Base-by-base conservation (phyloP, 2,113 vertebrate species). In the Serinus canaria region DNA sequence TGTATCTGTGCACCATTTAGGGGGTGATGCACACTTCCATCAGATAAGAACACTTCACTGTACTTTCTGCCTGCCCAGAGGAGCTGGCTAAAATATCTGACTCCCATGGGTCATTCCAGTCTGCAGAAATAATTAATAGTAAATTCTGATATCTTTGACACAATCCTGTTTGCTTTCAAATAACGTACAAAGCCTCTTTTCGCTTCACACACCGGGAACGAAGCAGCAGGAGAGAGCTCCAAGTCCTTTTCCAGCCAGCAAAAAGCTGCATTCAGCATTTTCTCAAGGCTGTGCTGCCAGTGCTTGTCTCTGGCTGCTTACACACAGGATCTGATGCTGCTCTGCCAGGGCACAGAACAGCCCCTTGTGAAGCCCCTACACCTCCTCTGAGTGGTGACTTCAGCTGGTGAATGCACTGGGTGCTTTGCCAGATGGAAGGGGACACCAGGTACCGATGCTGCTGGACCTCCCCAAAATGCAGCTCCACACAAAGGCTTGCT, bases 241-340 rank as follows among this genome's bases (percentile, higher is more conserved):
- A 24, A 76, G 91, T 58, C 77, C 50, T 80, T 73, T 82, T 94
- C 85, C 69, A 95, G 91, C 69, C 83, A 94, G 70, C 50, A 80
- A 94, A 95, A 81, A 70, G 50, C 92, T 52, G 59, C 68, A n/a
- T 58, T 91, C 85, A 95, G 94, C 95, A 47, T 73, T 94, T 95
- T 83, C 67, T 88, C 55, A 46, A 50, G 91, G 16, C 75, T 39
- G 4, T 24, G 67, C 87, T 94, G 94, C 74, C 80, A 41, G 30
- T 43, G 52, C 28, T 89, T 47, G 68, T 79, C 73, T 35, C 25
- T 33, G 35, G 23, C 85, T 95, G 64, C 69, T 87, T 13, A 64
- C 2, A 5, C 6, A 15, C 46, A 15, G 3, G 6, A 41, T 41
- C 44, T 41, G 85, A 49, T 78, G 92, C 64, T 2, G 3, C n/a